A percentile compares a stretch with the other conserved stretches of the same genome.
Conservation (phyloP, 2,113 vertebrate species). For the Thalassoma bifasciatum region DNA sequence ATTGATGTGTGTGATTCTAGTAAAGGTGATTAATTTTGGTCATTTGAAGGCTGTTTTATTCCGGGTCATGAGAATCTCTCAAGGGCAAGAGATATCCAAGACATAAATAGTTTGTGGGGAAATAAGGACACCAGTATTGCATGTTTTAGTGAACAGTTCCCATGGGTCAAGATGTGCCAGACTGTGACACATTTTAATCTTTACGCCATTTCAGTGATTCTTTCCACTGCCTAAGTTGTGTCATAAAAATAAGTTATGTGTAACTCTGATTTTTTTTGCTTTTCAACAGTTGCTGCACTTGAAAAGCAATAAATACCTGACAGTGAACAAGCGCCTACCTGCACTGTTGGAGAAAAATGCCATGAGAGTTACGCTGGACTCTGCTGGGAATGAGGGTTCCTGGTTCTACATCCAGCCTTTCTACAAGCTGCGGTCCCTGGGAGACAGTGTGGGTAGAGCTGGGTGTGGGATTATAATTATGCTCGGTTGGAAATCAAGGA, state of each 20-base stretch:
- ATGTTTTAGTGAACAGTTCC: slow-evolving; percentile 11
- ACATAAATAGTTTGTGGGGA: not conserved
- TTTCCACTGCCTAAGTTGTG: slow-evolving; percentile 1
- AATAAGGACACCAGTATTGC: not conserved
- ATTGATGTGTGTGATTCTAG: slow-evolving; percentile 5
- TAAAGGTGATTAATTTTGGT: slow-evolving; percentile 4
- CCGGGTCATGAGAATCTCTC: slow-evolving; percentile 43
- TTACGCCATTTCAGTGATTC: not conserved
- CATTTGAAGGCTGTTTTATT: not conserved
- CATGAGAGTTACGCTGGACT: slow-evolving; percentile 97
- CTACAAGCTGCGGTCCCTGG: slow-evolving; percentile 97
- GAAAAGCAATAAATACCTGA: slow-evolving; percentile 99
- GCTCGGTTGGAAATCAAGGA: slow-evolving; percentile 14
- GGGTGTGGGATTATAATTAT: slow-evolving; percentile 49
- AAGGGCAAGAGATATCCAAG: slow-evolving; percentile 5
- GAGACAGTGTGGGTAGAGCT: slow-evolving; percentile 94
- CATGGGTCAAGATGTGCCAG: not conserved
- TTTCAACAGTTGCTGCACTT: slow-evolving; percentile 93
- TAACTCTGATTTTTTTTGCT: not conserved
- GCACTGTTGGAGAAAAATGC: slow-evolving; percentile 98
- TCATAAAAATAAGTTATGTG: not conserved
- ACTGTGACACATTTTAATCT: slow-evolving; percentile 18
- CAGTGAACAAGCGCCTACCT: slow-evolving; percentile 97
- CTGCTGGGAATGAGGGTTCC: slow-evolving; percentile 97
- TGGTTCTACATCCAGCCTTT: slow-evolving; percentile 99